These are phyloP conservation scores for Nomada flava DNA, from an alignment of 2,888 invertebrate species.

Conservation along the genomic window DNA sequence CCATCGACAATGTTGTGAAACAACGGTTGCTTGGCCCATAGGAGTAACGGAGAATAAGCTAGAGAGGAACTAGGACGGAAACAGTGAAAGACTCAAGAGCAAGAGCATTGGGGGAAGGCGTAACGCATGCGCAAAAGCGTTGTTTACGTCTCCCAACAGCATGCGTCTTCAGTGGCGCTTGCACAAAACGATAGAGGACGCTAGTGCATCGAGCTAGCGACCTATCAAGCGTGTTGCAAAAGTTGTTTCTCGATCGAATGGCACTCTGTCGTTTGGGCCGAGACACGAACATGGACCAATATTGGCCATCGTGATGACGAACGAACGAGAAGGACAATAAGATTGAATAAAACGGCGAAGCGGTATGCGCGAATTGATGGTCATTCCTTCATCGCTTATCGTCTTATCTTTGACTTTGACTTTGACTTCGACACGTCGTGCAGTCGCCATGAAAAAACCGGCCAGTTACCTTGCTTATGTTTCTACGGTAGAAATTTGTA, in stretches of 20 bases:
- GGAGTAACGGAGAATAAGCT: conserved; percentile 55
- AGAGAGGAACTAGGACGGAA: neutral
- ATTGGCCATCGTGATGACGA: conserved; percentile 23
- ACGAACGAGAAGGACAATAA: conserved; percentile 27
- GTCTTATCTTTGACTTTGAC: conserved; percentile 61
- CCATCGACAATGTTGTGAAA: conserved; percentile 57
- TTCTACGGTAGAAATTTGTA: conserved; percentile 22
- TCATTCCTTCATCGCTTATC: conserved; percentile 55
- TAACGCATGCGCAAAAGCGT: conserved; percentile 78
- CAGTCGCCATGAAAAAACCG: conserved; percentile 42
- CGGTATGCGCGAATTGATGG: conserved; percentile 48
- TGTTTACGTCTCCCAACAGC: conserved; percentile 81
- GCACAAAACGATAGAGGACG: conserved; percentile 63
- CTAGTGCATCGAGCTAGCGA: conserved; percentile 46
- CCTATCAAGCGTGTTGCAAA: conserved; percentile 10
- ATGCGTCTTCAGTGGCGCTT: conserved; percentile 62
- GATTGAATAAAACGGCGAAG: conserved; percentile 24
- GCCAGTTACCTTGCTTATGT: conserved; percentile 48
- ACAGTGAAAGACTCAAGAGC: conserved; percentile 44
- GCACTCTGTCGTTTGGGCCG: neutral
- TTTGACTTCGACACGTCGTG: conserved; percentile 58
- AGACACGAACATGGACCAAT: conserved; percentile 4
- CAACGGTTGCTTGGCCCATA: conserved; percentile 66
- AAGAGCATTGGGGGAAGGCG: conserved; percentile 45
- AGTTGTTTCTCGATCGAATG: conserved; percentile 12